phyloP scores from a whole-genome alignment of 1,140 invertebrate species.

The Chelonus insularis region DNA sequence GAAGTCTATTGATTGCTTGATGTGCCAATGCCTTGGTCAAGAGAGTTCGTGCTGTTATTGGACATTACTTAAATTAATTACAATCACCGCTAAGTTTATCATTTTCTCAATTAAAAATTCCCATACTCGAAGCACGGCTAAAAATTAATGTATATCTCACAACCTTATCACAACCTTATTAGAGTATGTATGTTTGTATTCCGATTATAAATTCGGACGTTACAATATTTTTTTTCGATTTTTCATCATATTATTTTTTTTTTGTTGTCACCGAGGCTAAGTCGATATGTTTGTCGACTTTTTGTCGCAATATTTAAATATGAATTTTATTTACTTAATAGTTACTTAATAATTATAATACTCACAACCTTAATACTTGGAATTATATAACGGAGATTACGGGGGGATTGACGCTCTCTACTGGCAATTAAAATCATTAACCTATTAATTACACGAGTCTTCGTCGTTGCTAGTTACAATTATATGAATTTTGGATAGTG shows the following conservation, averaged over 20 bases:
- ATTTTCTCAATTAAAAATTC: conserved; percentile 39
- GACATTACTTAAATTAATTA: not conserved
- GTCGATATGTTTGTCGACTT: not conserved
- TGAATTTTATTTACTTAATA: not conserved
- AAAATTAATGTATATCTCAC: conserved; percentile 51
- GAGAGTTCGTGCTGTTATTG: too few species aligned
- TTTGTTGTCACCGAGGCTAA: not conserved
- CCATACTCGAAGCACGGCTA: conserved; percentile 53
- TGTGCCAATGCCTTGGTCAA: too few species aligned
- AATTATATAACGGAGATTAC: conserved; percentile 40
- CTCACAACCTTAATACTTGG: conserved; percentile 56
- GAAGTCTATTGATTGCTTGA: too few species aligned
- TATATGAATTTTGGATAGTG: not conserved
- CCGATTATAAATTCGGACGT: conserved; percentile 1
- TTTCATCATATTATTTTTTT: conserved; percentile 19
- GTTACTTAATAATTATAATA: conserved; percentile 30
- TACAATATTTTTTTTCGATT: conserved; percentile 6
- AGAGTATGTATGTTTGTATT: conserved; percentile 44
- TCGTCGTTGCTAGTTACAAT: not conserved
- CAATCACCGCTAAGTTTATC: not conserved
- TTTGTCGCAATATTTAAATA: too few species aligned
- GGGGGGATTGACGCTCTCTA: conserved; percentile 25
- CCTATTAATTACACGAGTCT: not conserved
- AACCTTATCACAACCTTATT: conserved; percentile 62
- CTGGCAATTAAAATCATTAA: too few species aligned